Evolutionary conservation across 1,140 invertebrate species (phyloP), one percentile per base, ranked within the genome.

Genomic region (Drosophila sechellia): DNA sequence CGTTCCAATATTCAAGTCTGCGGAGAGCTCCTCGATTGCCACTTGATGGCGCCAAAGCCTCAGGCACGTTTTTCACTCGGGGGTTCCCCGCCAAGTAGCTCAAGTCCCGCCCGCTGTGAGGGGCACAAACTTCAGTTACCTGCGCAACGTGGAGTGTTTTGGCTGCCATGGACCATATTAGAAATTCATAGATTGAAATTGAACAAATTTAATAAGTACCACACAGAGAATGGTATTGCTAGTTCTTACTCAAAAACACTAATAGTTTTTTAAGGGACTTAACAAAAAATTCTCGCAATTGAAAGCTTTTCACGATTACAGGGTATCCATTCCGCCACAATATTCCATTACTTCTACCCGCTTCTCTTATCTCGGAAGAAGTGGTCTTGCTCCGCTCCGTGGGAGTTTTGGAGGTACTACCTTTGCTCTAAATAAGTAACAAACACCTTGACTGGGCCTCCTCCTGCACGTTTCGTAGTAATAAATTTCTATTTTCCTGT

Each of bases 401-500:
- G 3, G 25, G 49, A 59, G 31, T 49, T 70, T 45, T 10, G 60
- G 27, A 64, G 66, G 81, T 66, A 55, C 45, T 13, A 66, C 50
- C 60, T 31, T 8, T 1, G 54, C 52, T 52, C 57, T 85, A 85
- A 85, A 85, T 85, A 85, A 85, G 81, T 85, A 80, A 85, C 85
- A 85, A 85, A 85, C 80, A 79, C 80, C 80, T 84, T 84, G 68
- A 50, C 34, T 70, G 45, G 42, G 49, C 55, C 54, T 34, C 59
- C 35, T 34, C 50, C 31, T 48, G 46, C 83, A 78, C 78, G 64
- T 53, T 66, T 61, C 22, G 49, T 39, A 25, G 74, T 87, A 87
- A 87, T 86, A 86, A 87, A 86, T 86, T 86, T 87, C 22, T 65
- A 86, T 86, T 87, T 81, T 76, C 66, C 64, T 85, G 77, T 63